Percentiles rank a stretch among this genome's conserved stretches.
Conservation (phyloP, 2,113 vertebrate genomes). For the Microtus richardsoni region DNA sequence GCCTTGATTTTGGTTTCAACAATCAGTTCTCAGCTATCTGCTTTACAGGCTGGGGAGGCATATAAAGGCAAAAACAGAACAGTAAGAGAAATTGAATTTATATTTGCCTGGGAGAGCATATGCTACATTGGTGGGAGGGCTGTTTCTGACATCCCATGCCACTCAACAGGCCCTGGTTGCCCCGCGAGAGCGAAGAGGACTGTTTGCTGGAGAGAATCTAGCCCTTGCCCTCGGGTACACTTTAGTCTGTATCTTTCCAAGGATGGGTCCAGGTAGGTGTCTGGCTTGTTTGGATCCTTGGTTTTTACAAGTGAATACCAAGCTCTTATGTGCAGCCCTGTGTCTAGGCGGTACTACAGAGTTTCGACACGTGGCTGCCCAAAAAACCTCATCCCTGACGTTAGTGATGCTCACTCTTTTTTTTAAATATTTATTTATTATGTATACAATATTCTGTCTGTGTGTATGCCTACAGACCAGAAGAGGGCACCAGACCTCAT, state of each 20-base stretch:
- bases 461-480: no score
- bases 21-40: constrained; percentile 33
- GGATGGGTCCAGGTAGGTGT: not conserved
- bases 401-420: not conserved
- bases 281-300: not conserved
- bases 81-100: constrained; percentile 49
- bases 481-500: no score
- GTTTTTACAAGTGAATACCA: not conserved
- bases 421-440: no score
- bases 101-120: constrained; percentile 20
- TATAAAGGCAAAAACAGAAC: constrained; percentile 21
- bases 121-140: not conserved
- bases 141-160: not conserved
- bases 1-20: constrained; percentile 52
- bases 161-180: not conserved
- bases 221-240: not conserved
- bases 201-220: constrained; percentile 22
- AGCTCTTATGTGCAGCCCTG: not conserved
- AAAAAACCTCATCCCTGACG: not conserved
- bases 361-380: not conserved
- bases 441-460: no score
- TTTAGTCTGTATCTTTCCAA: not conserved
- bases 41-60: constrained; percentile 2
- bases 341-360: constrained; percentile 6
- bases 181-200: not conserved